phyloP scores from a whole-genome alignment of 2,797 vertebrate species.

The Nyctibius grandis region DNA sequence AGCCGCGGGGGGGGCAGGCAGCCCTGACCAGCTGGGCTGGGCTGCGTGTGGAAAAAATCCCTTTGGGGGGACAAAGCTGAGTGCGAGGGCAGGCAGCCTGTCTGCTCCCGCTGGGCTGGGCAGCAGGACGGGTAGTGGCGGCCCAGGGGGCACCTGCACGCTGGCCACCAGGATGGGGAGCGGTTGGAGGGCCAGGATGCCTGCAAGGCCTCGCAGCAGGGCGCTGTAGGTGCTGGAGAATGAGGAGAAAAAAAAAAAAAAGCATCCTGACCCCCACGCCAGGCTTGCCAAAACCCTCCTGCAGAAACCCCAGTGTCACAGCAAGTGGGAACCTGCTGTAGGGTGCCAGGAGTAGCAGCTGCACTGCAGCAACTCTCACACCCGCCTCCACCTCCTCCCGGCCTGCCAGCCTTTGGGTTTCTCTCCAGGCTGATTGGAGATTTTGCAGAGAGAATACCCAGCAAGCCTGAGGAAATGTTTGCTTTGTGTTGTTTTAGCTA shows the following conservation, averaged over 20 bases:
- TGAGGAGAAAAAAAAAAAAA: not conserved
- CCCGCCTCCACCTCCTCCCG: not conserved
- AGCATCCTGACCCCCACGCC: fast-evolving
- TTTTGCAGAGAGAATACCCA: conserved; percentile 2
- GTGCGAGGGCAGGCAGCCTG: not conserved
- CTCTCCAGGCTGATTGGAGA: not conserved
- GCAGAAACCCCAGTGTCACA: fast-evolving
- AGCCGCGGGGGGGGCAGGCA: not conserved
- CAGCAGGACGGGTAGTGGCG: not conserved
- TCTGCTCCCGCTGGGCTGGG: not conserved
- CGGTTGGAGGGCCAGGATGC: not conserved
- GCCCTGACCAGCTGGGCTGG: no score
- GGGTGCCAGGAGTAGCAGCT: not conserved
- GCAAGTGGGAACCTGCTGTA: fast-evolving
- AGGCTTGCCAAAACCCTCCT: not conserved
- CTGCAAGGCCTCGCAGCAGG: not conserved
- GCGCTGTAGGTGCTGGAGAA: not conserved
- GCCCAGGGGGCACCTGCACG: fast-evolving
- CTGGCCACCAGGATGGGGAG: not conserved
- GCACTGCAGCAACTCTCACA: not conserved
- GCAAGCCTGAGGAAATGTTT: not conserved
- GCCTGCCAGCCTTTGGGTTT: not conserved
- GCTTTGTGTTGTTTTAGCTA: not conserved
- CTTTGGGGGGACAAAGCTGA: not conserved
- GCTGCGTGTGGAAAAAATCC: not conserved